These are phyloP conservation scores for Odobenus rosmarus DNA, from an alignment of 2,113 vertebrate genomes.

Conservation along the genomic window DNA sequence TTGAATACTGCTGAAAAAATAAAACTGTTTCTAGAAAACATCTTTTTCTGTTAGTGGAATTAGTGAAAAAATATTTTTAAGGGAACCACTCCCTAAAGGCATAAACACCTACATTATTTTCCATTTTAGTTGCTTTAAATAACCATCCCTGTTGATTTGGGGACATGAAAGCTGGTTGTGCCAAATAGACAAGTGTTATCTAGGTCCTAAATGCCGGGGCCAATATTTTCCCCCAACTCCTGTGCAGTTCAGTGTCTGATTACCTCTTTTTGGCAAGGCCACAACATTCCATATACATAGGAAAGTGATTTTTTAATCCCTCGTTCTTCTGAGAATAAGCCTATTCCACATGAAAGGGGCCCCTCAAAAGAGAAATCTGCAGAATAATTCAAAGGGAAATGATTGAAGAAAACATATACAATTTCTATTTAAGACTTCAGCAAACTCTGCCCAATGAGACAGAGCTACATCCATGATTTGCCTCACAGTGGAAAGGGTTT, in stretches of 20 bases:
- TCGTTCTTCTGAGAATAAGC: neutral
- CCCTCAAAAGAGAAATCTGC: constrained; percentile 39
- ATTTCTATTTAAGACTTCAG: constrained; percentile 49
- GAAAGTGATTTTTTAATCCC: neutral
- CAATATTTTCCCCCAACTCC: constrained; percentile 11
- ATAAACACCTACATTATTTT: constrained; percentile 50
- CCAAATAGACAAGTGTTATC: constrained; percentile 25
- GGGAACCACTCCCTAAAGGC: neutral
- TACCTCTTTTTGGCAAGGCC: constrained; percentile 37
- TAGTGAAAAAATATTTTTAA: constrained; percentile 26
- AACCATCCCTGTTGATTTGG: constrained; percentile 29
- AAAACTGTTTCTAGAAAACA: neutral
- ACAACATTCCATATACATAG: neutral
- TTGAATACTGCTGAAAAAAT: neutral
- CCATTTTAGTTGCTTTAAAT: constrained; percentile 38
- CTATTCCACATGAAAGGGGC: neutral
- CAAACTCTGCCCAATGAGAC: constrained; percentile 17
- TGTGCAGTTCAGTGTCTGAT: neutral
- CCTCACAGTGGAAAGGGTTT: neutral
- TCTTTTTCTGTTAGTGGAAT: constrained; percentile 43
- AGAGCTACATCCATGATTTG: neutral
- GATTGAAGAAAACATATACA: neutral
- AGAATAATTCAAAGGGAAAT: constrained; percentile 19
- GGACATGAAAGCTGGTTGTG: constrained; percentile 11
- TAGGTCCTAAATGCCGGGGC: neutral